These are phyloP conservation scores for Trididemnum clinides DNA, from an alignment of 23 tunicate genomes.

Conservation along the genomic window DNA sequence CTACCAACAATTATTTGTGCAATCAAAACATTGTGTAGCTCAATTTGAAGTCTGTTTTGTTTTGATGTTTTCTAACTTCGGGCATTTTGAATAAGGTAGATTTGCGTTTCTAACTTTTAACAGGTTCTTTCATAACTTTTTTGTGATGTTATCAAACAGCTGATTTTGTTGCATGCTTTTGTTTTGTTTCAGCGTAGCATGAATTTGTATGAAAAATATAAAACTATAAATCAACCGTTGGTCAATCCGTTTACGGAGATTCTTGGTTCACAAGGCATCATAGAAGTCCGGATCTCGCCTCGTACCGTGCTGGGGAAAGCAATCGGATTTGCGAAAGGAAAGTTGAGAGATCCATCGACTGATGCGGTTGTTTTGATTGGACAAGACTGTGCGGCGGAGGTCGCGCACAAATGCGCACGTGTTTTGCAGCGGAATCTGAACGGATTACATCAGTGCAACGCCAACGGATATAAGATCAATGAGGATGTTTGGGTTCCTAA, in stretches of 20 bases:
- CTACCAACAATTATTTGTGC: no score
- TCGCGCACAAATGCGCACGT: constrained; percentile 48
- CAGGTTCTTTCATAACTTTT: no score
- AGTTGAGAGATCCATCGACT: constrained; percentile 29
- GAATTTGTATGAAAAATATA: constrained; percentile 52
- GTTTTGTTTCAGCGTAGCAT: constrained; percentile 3
- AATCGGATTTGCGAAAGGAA: constrained; percentile 52
- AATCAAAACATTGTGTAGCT: no score
- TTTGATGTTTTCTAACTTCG: no score
- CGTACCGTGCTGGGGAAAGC: constrained; percentile 48
- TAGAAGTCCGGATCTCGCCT: constrained; percentile 52
- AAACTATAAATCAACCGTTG: constrained; percentile 46
- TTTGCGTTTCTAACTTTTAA: no score
- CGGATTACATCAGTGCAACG: constrained; percentile 65
- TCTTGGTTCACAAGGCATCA: not conserved
- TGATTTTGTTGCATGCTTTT: no score
- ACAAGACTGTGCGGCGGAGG: constrained; percentile 29
- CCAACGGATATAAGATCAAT: constrained; percentile 35
- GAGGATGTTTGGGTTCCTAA: constrained; percentile 71
- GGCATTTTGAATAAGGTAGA: no score
- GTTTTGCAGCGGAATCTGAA: constrained; percentile 37
- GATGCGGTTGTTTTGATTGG: constrained; percentile 22
- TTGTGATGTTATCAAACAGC: no score
- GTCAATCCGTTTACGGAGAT: constrained; percentile 55
- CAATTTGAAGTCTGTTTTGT: no score